Base-by-base conservation (phyloP, 2,797 vertebrate species). In the Halcyon chelicuti region DNA sequence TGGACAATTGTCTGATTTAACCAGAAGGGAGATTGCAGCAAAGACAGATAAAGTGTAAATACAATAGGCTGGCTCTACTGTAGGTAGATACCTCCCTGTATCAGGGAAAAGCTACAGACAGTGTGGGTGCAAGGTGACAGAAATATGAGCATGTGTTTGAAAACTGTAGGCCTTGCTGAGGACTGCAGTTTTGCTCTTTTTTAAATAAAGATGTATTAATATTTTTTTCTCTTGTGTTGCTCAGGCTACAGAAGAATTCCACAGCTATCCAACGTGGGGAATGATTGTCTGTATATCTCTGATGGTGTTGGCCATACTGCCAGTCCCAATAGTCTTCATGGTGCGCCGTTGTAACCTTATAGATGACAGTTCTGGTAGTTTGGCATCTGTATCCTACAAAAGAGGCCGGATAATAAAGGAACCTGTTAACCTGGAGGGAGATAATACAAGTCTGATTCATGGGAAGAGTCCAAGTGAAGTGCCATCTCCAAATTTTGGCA, bases 361-460 rank as follows among this genome's bases (percentile, higher is more conserved):
- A 1, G 98, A 98, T 22, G 98, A 99, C 9, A 98, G 88, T 90
- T 94, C 97, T 29, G 97, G 98, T 16, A 98, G 98, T 66, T 94
- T 98, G 91, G 98, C 99, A 39, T 96, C 98, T 26, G 98, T 99
- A 66, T 98, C 99, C 70, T 99, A 99, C 97, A 99, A 99, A 96
- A 99, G 99, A 98, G 99, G 99, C 14, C 98, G 98, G 54, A 99
- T 99, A 95, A 99, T 99, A 96, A 99, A 99, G 92, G 99, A 99
- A 86, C 98, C 96, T 19, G 96, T 97, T 29, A 98, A 97, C 66
- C 97, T 98, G 31, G 99, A 98, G 75, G 99, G 98, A 33, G 98
- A 99, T 35, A 98, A 99, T 88, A 84, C 99, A 65, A 99, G 99
- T 96, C 98, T 99, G 91, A 99, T 99, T 94, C 98, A 98, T 0